Conservation (phyloP, 2,113 vertebrate species). For the human (Homo sapiens) region GRCh38 chr20:11052501-11053000, state of each 20-base stretch:
- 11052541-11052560: neutral
- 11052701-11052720: neutral
- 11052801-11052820: neutral
- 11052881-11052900: neutral
- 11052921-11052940: neutral
- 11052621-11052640: neutral
- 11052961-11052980: neutral
- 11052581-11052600: neutral
- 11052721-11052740: neutral
- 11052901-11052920: neutral
- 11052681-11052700: neutral
- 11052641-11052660: neutral
- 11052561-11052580: neutral
- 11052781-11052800: conserved; percentile 22
- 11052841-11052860: conserved; percentile 20
- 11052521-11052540: neutral
- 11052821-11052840: conserved; percentile 9
- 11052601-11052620: neutral
- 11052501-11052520: neutral
- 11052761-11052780: neutral
- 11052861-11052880: conserved; percentile 3
- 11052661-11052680: neutral
- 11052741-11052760: neutral
- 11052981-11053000: neutral
- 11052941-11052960: neutral